Evolutionary conservation across 2,113 vertebrate genomes (phyloP).

Genomic region (Calyptommatus sinebrachiatus): DNA sequence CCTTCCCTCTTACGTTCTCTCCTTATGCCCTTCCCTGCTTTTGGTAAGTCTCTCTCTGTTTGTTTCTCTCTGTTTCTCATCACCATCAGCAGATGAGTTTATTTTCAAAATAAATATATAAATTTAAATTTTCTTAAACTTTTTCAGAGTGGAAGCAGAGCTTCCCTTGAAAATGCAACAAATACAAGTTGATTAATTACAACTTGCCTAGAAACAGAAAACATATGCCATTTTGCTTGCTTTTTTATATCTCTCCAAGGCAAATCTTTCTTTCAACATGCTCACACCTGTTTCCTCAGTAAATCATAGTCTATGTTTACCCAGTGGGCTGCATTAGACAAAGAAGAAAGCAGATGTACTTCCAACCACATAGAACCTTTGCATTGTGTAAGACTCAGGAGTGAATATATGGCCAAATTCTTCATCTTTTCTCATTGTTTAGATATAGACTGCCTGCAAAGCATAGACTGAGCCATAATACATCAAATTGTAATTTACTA

Average conservation of each 20-base stretch:
- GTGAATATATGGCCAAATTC: not conserved
- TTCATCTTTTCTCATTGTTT: not conserved
- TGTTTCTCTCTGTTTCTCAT: too few relatives aligned
- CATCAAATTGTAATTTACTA: not conserved
- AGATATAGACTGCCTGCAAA: not conserved
- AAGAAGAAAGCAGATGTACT: slow-evolving; percentile 35
- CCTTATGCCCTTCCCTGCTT: too few relatives aligned
- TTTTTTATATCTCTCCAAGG: slow-evolving; percentile 41
- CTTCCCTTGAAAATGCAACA: slow-evolving; percentile 20
- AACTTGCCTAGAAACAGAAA: slow-evolving; percentile 35
- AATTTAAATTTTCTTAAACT: not conserved
- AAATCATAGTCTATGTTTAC: slow-evolving; percentile 40
- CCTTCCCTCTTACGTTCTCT: too few relatives aligned
- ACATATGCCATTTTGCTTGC: slow-evolving; percentile 40
- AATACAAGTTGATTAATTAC: slow-evolving; percentile 52
- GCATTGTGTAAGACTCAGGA: slow-evolving; percentile 2
- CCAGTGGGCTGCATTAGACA: slow-evolving; percentile 21
- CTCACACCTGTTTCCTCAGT: slow-evolving; percentile 34
- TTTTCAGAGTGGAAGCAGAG: slow-evolving; percentile 25
- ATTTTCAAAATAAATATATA: slow-evolving; percentile 10
- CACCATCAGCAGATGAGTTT: not conserved
- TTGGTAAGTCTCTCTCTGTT: too few relatives aligned
- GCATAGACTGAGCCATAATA: not conserved
- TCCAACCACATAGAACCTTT: slow-evolving; percentile 10
- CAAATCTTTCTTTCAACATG: slow-evolving; percentile 20